Conservation (phyloP, 2,113 vertebrate species). For the Chaetorhynchus papuensis region DNA sequence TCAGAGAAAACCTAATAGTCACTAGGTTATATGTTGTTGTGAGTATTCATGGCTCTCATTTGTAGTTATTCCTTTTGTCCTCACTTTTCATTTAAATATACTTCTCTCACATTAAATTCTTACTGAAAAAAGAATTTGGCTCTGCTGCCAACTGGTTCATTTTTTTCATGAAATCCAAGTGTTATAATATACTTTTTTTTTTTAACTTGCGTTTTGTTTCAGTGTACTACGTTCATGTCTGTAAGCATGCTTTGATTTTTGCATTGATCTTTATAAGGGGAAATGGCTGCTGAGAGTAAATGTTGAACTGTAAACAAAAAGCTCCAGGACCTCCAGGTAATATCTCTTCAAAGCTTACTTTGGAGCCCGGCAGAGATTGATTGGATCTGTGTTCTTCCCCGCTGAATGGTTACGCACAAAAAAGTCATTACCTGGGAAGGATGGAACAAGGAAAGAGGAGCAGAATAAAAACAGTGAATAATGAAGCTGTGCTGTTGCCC, state of each 20-base stretch:
- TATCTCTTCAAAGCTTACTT: background rate
- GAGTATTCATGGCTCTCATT: background rate
- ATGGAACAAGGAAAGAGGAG: background rate
- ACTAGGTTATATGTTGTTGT: background rate
- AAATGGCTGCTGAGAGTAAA: background rate
- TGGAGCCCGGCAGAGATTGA: background rate
- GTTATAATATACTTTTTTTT: background rate
- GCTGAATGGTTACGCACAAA: background rate
- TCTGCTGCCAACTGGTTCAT: background rate
- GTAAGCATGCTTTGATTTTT: background rate
- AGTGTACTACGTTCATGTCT: background rate
- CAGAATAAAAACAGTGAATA: background rate
- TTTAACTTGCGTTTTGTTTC: background rate
- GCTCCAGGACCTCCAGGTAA: background rate
- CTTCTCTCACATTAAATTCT: background rate
- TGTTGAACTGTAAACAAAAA: constrained; percentile 3
- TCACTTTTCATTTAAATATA: background rate
- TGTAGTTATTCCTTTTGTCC: background rate
- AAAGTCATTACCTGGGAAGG: background rate
- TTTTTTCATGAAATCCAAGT: background rate
- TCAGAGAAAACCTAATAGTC: background rate
- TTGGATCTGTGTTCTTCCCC: background rate
- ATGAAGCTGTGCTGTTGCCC: background rate
- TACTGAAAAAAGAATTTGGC: background rate
- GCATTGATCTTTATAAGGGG: background rate